A percentile compares a stretch with the other conserved stretches of the same genome.
phyloP scores from a whole-genome alignment of 2,888 invertebrate species.

The Agonopterix subpropinquella region DNA sequence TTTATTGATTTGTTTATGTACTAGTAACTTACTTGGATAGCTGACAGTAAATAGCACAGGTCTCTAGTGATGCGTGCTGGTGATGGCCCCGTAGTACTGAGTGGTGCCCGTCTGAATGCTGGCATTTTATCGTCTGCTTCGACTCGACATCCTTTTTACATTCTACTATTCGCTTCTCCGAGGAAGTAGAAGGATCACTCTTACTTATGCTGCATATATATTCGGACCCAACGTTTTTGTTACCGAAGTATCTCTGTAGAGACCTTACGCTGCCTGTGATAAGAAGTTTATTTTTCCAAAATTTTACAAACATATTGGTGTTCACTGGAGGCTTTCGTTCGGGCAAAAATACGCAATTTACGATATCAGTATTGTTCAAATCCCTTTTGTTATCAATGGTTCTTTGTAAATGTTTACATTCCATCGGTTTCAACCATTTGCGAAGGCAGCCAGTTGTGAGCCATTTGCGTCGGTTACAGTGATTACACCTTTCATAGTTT shows the following conservation, averaged over 20 bases:
- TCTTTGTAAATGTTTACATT: conserved; percentile 71
- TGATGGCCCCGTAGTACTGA: conserved; percentile 64
- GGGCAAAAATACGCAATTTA: conserved; percentile 56
- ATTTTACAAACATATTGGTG: conserved; percentile 63
- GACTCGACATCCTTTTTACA: conserved; percentile 40
- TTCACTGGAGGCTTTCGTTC: conserved; percentile 53
- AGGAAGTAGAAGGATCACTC: conserved; percentile 40
- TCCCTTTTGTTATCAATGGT: conserved; percentile 63
- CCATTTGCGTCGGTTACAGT: conserved; percentile 68
- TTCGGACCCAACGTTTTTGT: conserved; percentile 46
- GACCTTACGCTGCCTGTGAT: conserved; percentile 62
- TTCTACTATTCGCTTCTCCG: conserved; percentile 41
- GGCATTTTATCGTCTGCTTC: conserved; percentile 50
- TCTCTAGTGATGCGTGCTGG: conserved; percentile 59
- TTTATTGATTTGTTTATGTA: conserved; percentile 26
- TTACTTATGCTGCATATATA: conserved; percentile 48
- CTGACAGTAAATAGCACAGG: conserved; percentile 68
- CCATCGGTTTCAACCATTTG: conserved; percentile 67
- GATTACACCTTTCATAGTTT: conserved; percentile 64
- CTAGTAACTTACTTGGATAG: conserved; percentile 53
- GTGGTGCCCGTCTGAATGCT: conserved; percentile 62
- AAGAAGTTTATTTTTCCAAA: conserved; percentile 68
- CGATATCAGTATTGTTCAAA: conserved; percentile 55
- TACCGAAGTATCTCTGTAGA: conserved; percentile 61
- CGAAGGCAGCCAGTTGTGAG: conserved; percentile 64